Evolutionary conservation across 2,113 vertebrate species (phyloP).

Genomic region (Vimba vimba): DNA sequence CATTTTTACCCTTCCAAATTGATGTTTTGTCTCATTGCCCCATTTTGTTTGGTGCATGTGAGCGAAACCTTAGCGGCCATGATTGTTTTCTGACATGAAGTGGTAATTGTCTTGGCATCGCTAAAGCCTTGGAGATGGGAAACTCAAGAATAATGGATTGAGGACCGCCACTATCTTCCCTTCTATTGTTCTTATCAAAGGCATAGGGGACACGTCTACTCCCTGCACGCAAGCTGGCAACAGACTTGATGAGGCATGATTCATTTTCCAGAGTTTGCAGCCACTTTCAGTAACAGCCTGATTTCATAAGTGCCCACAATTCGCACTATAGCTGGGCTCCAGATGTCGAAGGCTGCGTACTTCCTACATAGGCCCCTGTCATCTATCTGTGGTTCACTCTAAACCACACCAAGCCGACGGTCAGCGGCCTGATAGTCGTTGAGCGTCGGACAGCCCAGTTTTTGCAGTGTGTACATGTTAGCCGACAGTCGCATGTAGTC

Average conservation of each 20-base stretch:
- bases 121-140: conserved; percentile 22
- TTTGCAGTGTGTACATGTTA: too few relatives aligned
- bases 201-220: conserved; percentile 22
- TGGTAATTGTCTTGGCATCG: conserved; percentile 44
- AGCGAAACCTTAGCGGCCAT: conserved; percentile 30
- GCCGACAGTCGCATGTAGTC: too few relatives aligned
- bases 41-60: conserved; percentile 35
- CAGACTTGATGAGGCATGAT: conserved; percentile 42
- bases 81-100: conserved; percentile 31
- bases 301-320: conserved; percentile 39
- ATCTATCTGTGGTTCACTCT: background rate
- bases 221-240: conserved; percentile 27
- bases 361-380: background rate
- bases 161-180: conserved; percentile 15
- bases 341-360: background rate
- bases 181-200: conserved; percentile 45
- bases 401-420: too few relatives aligned
- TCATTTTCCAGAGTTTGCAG: conserved; percentile 47
- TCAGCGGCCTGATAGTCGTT: too few relatives aligned
- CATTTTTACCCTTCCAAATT: conserved; percentile 35
- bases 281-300: conserved; percentile 46
- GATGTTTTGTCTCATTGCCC: conserved; percentile 30
- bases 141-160: conserved; percentile 43
- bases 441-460: too few relatives aligned
- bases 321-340: background rate